Conservation (phyloP, 2,888 invertebrate genomes). For the Sphaerophoria taeniata region DNA sequence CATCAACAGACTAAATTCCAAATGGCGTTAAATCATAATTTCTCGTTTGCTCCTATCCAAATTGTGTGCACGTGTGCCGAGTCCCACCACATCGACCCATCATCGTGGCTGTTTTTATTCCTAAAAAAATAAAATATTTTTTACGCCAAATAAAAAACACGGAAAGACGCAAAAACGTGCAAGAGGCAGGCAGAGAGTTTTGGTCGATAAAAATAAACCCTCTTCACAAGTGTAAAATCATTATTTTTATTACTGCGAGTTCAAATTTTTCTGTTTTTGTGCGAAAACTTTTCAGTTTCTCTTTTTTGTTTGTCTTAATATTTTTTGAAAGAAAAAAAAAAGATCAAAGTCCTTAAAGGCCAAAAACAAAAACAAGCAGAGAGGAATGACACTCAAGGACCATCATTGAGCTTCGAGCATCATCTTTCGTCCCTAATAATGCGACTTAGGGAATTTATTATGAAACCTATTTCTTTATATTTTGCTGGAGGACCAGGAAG, state of each 20-base stretch:
- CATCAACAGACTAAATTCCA: neutral
- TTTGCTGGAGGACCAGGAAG: neutral
- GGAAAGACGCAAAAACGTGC: neutral
- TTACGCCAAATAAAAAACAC: neutral
- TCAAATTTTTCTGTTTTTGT: conserved; percentile 1
- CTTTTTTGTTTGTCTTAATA: neutral
- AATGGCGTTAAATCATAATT: neutral
- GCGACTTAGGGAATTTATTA: conserved; percentile 47
- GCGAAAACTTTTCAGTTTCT: neutral
- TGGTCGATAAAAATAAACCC: neutral
- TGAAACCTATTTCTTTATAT: neutral
- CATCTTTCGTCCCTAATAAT: conserved; percentile 33
- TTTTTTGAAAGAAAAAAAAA: neutral
- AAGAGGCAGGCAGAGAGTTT: neutral
- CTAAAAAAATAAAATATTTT: neutral
- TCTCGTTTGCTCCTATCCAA: neutral
- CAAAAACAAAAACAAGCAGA: neutral
- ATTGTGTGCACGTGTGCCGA: neutral
- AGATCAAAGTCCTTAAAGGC: conserved; percentile 29
- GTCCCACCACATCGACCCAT: too few relatives aligned
- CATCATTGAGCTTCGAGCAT: neutral
- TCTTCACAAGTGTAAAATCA: conserved; percentile 28
- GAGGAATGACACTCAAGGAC: neutral
- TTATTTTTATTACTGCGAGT: conserved; percentile 10
- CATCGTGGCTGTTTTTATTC: neutral